Evolutionary conservation across 2,888 invertebrate genomes (phyloP).

Genomic region (Caenorhabditis sp.): DNA sequence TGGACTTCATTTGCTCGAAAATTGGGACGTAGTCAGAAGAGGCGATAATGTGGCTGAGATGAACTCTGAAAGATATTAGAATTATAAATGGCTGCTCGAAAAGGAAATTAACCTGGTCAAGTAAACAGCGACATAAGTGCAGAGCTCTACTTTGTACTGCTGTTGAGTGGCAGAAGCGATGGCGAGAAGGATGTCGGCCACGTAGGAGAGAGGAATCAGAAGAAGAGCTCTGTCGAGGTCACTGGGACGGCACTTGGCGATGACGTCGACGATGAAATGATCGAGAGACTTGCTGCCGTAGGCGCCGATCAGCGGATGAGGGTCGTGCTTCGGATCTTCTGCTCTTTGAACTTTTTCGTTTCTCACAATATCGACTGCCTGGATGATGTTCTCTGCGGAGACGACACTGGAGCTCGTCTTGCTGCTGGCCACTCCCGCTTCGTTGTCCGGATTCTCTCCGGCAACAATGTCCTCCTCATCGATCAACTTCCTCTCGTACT

Average conservation of each 20-base stretch:
- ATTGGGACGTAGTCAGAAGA: constrained; percentile 85
- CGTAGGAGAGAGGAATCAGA: constrained; percentile 88
- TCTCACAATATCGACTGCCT: constrained; percentile 87
- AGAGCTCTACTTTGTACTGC: constrained; percentile 86
- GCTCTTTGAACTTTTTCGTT: constrained; percentile 61
- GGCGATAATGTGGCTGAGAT: constrained; percentile 85
- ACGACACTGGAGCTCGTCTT: constrained; percentile 85
- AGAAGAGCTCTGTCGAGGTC: constrained; percentile 92
- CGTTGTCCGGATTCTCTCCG: constrained; percentile 82
- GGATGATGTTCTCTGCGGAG: constrained; percentile 89
- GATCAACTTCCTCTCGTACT: constrained; percentile 81
- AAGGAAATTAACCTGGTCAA: constrained; percentile 78
- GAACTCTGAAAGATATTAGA: constrained; percentile 75
- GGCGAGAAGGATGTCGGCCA: constrained; percentile 86
- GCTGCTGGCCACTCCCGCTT: constrained; percentile 87
- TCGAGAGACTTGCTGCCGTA: constrained; percentile 85
- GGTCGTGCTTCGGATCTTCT: constrained; percentile 77
- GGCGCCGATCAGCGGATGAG: constrained; percentile 89
- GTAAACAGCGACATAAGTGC: constrained; percentile 87
- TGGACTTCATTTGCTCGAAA: constrained; percentile 84
- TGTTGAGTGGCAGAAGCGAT: constrained; percentile 85
- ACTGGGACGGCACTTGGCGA: constrained; percentile 82
- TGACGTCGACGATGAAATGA: constrained; percentile 88
- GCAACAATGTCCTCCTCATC: constrained; percentile 80
- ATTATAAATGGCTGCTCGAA: too few species aligned